Conservation (phyloP, 2,888 invertebrate genomes). For the Biston stratarius region DNA sequence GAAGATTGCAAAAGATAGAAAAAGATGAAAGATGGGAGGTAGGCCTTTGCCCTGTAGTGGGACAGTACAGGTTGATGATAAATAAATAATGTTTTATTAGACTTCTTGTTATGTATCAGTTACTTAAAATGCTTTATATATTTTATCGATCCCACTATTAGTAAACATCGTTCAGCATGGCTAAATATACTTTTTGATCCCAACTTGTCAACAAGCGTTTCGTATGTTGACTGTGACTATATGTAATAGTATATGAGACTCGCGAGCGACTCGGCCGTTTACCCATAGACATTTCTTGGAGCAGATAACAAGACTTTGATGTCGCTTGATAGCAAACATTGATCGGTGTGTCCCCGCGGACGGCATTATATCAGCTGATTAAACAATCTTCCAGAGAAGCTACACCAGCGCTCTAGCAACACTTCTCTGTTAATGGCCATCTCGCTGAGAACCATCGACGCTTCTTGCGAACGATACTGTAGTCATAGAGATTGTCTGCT, state of each 20-base stretch:
- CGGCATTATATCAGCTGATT: not conserved
- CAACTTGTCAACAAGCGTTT: not conserved
- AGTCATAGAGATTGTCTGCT: too few species aligned
- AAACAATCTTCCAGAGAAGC: not conserved
- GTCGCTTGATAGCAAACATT: conserved; percentile 22
- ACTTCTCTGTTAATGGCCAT: not conserved
- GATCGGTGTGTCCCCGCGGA: conserved; percentile 13
- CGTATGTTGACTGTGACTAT: not conserved
- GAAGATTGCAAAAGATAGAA: too few species aligned
- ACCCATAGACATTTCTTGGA: conserved; percentile 3
- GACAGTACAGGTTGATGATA: too few species aligned
- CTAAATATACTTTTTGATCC: not conserved
- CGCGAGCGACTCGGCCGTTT: not conserved
- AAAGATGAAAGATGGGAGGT: too few species aligned
- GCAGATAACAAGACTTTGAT: conserved; percentile 19
- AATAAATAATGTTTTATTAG: too few species aligned
- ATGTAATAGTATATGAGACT: not conserved
- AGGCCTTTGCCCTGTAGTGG: too few species aligned
- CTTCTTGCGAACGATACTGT: too few species aligned
- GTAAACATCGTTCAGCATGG: too few species aligned
- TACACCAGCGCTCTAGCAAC: not conserved
- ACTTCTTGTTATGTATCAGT: too few species aligned
- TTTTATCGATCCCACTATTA: too few species aligned
- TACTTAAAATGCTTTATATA: too few species aligned
- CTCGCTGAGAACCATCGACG: too few species aligned